Percentiles rank a stretch among this genome's conserved stretches.
Conservation (phyloP, 2,113 vertebrate genomes). For the Ameiurus melas region DNA sequence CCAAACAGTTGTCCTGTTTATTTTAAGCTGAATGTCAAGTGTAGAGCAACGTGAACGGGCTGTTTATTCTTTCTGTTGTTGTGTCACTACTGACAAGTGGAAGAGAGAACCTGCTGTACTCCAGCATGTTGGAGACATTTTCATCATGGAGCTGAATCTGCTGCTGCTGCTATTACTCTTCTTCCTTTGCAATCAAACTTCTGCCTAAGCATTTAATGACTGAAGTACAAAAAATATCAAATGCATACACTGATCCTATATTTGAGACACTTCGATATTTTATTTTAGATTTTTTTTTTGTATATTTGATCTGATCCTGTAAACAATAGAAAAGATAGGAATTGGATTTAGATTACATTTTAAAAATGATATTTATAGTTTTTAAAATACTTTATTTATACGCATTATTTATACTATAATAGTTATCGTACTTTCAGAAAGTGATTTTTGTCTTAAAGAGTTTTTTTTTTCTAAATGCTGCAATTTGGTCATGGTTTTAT, state of each 20-base stretch:
- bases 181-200: background rate
- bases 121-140: background rate
- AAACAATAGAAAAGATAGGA: background rate
- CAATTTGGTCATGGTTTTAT: too few species aligned
- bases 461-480: too few species aligned
- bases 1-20: background rate
- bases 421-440: too few species aligned
- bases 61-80: background rate
- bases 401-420: too few species aligned
- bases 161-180: background rate
- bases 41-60: background rate
- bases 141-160: background rate
- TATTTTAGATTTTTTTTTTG: background rate
- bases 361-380: too few species aligned
- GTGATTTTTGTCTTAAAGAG: too few species aligned
- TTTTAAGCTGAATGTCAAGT: constrained; percentile 5
- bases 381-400: too few species aligned
- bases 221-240: background rate
- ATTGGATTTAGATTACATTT: too few species aligned
- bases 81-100: constrained; percentile 16
- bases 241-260: background rate
- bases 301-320: background rate
- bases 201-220: background rate
- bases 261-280: background rate
- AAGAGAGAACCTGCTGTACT: background rate